These are phyloP conservation scores for Tenrec ecaudatus DNA, from an alignment of 2,113 vertebrate genomes.

Conservation along the genomic window DNA sequence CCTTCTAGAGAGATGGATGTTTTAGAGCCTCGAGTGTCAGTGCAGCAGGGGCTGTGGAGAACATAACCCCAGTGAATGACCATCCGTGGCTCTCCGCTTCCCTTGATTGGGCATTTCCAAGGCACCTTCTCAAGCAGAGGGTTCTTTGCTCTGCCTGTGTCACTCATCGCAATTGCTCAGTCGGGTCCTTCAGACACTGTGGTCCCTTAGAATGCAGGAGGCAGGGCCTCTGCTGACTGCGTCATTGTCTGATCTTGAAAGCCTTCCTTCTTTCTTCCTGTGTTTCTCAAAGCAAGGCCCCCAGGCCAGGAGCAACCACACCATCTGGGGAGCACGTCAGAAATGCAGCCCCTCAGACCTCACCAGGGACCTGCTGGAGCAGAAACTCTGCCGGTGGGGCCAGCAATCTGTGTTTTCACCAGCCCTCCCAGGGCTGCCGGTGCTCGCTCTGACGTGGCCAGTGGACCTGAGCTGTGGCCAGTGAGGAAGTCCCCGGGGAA, in stretches of 20 bases:
- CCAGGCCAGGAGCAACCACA: not conserved
- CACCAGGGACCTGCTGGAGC: not conserved
- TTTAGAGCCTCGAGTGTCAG: slow-evolving; percentile 21
- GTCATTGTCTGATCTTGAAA: not conserved
- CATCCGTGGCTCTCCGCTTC: not conserved
- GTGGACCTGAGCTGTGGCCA: not conserved
- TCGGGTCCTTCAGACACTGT: not conserved
- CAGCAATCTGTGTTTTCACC: not conserved
- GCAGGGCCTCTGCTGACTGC: not conserved
- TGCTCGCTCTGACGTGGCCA: not conserved
- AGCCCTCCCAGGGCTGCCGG: not conserved
- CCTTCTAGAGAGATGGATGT: not conserved
- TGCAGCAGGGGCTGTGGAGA: not conserved
- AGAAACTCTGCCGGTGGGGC: not conserved
- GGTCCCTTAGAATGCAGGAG: not conserved
- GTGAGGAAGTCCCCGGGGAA: not conserved
- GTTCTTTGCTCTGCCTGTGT: not conserved
- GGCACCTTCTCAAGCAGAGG: not conserved
- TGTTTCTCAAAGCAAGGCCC: not conserved
- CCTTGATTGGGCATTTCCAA: not conserved
- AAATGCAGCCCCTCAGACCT: not conserved
- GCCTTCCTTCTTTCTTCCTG: not conserved
- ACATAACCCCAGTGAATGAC: not conserved
- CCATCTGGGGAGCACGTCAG: not conserved
- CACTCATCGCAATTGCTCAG: not conserved